Evolutionary conservation across 2,797 vertebrate species (phyloP), one percentile per base, ranked within the genome.

Genomic region (Pseudotriccus pelzelni): DNA sequence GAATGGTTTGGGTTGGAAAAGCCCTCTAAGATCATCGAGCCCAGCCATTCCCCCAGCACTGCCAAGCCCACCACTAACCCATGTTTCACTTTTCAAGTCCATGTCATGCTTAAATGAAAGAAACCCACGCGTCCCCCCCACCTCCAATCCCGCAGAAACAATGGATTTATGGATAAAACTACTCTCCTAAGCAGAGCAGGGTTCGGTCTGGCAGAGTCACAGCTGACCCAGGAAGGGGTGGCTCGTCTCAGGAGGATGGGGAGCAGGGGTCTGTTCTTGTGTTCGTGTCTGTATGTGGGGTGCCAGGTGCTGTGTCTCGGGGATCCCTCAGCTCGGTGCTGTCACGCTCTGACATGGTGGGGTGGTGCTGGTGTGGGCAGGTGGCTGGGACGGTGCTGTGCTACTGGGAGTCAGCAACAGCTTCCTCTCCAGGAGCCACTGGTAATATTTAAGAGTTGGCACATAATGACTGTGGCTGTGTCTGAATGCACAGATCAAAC

Each of bases 381-480:
- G 9, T 2, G 36, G 3, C 6, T 4, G 37, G 44, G 44, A 28
- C 0, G 0, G 3, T 4, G 59, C 52, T 0, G 0, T 9, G 64
- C 7, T 12, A 36, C 7, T 22, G 49, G 68, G 74, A 6, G 18
- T 7, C 68, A 27, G 12, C 32, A 23, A 1, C 18, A 14, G 12
- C 46, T 50, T 1, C 50, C 14, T 46, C 3, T 12, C 13, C 49
- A 15, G 56, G 0, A 5, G 22, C 70, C 52, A 11, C 10, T 44
- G 49, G 1, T 19, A 3, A 5, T 27, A 4, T n/a, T 36, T 36
- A 8, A 46, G 22, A 7, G 25, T 23, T 27, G 2, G 14, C 27
- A 7, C 1, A 0, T n/a, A 13, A 7, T 14, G 41, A 59, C 13
- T 0, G 0, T 19, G 22, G 34, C 49, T 22, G 36, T 69, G 46